phyloP scores from a whole-genome alignment of 2,797 vertebrate species.

The Xiphophorus birchmanni region DNA sequence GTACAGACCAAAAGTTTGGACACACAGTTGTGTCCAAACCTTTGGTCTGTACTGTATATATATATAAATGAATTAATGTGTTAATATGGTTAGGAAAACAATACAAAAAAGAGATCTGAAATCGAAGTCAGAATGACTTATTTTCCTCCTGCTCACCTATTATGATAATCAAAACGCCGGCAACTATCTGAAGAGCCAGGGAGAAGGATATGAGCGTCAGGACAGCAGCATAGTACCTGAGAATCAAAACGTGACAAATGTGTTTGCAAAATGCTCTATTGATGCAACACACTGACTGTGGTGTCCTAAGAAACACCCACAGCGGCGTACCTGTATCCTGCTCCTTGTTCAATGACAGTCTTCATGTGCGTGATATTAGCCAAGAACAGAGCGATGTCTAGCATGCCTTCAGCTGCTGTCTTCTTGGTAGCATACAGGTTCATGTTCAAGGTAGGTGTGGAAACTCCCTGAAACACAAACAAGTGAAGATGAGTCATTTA shows the following conservation, averaged over 20 bases:
- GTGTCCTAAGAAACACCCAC: not conserved
- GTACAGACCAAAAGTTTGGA: no score
- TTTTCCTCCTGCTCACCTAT: slow-evolving; percentile 82
- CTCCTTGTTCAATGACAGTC: slow-evolving; percentile 89
- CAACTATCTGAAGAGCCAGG: slow-evolving; percentile 88
- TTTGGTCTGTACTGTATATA: no score
- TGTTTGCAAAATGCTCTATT: not conserved
- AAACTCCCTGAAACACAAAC: slow-evolving; percentile 56
- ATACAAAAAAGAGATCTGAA: slow-evolving; percentile 9
- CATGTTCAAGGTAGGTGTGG: slow-evolving; percentile 81
- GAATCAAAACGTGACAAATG: not conserved
- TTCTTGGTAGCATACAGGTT: slow-evolving; percentile 96
- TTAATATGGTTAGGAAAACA: slow-evolving; percentile 60
- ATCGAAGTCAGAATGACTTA: not conserved
- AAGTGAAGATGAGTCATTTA: not conserved
- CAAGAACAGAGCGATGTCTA: slow-evolving; percentile 92
- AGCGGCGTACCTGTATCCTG: slow-evolving; percentile 79
- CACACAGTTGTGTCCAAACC: no score
- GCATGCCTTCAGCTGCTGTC: slow-evolving; percentile 91
- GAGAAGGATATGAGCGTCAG: slow-evolving; percentile 90
- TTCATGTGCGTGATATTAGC: slow-evolving; percentile 92
- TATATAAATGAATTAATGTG: slow-evolving; percentile 50
- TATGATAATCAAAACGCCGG: slow-evolving; percentile 88
- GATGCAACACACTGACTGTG: not conserved
- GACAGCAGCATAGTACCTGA: slow-evolving; percentile 84